A percentile compares a stretch with the other conserved stretches of the same genome.
Evolutionary conservation across 2,797 vertebrate species (phyloP).

Genomic region (Prunella strophiata): DNA sequence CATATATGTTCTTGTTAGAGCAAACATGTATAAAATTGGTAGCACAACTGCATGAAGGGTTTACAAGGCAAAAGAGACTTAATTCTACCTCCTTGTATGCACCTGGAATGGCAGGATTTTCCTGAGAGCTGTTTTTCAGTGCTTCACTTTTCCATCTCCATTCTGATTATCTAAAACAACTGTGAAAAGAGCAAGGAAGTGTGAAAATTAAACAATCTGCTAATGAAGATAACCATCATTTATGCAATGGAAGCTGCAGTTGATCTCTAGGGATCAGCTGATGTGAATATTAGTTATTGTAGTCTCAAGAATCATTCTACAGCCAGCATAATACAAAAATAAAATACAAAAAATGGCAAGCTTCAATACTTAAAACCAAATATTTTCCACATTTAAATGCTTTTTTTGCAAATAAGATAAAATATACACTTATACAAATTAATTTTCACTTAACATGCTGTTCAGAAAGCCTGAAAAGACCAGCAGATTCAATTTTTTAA

Average conservation of each 20-base stretch:
- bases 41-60: not conserved
- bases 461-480: not conserved
- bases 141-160: not conserved
- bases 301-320: not conserved
- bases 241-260: not conserved
- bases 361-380: not conserved
- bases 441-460: not conserved
- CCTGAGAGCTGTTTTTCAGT: not conserved
- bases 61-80: not conserved
- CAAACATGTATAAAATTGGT: not conserved
- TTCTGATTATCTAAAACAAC: not conserved
- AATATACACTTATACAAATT: not conserved
- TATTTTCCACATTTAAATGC: not conserved
- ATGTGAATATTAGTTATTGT: not conserved
- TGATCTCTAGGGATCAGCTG: not conserved
- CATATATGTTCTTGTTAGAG: not conserved
- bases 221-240: not conserved
- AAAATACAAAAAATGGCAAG: not conserved
- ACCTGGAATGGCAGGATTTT: not conserved
- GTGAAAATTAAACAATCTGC: not conserved
- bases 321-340: not conserved
- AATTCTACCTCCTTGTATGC: not conserved
- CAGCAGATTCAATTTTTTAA: not conserved
- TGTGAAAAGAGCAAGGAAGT: not conserved
- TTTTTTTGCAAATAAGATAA: not conserved